Evolutionary conservation across 2,113 vertebrate species (phyloP).

Genomic region (Myrmecophaga tridactyla): DNA sequence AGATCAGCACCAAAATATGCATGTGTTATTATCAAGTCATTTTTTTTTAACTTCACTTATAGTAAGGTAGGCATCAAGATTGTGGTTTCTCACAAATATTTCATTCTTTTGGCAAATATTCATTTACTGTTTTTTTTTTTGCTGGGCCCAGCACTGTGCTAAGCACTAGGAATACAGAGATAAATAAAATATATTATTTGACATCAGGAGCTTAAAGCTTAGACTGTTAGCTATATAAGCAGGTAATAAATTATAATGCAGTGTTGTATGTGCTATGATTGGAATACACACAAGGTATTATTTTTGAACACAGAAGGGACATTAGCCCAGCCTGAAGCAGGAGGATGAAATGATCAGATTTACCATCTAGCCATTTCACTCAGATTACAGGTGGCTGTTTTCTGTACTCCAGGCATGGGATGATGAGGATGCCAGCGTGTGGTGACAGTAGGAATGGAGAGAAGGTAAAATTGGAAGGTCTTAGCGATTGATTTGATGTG

Average conservation of each 20-base stretch:
- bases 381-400: not conserved
- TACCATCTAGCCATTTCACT: not conserved
- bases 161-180: not conserved
- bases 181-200: not conserved
- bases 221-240: not conserved
- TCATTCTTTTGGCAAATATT: not conserved
- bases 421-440: not conserved
- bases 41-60: not conserved
- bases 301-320: not conserved
- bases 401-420: not conserved
- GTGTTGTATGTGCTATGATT: not conserved
- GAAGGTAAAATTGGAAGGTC: not conserved
- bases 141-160: not conserved
- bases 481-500: not conserved
- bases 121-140: not conserved
- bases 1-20: not conserved
- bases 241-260: not conserved
- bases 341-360: not conserved
- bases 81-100: constrained; percentile 6
- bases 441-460: not conserved
- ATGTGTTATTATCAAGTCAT: not conserved
- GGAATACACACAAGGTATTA: not conserved
- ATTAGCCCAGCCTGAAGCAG: not conserved
- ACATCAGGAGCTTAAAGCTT: not conserved
- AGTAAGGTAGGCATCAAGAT: not conserved